Base-by-base conservation (phyloP, 2,113 vertebrate species). In the Oreochromis aureus region DNA sequence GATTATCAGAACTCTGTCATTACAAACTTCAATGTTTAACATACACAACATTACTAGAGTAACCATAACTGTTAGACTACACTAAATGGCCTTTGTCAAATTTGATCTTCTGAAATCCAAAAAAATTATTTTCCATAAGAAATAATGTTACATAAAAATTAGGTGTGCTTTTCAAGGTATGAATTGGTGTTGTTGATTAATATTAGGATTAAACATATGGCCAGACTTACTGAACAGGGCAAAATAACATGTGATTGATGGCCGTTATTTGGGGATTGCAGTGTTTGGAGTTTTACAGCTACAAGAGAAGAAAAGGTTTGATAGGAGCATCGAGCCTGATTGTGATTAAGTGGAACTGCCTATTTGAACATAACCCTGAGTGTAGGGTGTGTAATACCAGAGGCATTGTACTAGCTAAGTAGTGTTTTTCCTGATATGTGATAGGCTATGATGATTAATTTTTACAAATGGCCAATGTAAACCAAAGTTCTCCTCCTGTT, bases 111-210 rank as follows among this genome's bases (percentile, higher is more conserved):
- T 66, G 61, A 66, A 36, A 66, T 63, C 7, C 1, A 7, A 11
- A 63, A 30, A 13, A 12, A 19, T 1, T 1, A 61, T 34, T 36
- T 66, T 12, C 19, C 61, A 13, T 69, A 39, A 73, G 69, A 46
- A 73, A 73, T 73, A 24, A 16, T 46, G 0, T 4, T 18, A 48
- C 69, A 73, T 30, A 30, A 3, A 73, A 73, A 30, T 73, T 27
- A 18, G 39, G 22, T 27, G 1, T 1, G 44, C 5, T 16, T 46
- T 73, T 4, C 0, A 48, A 48, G 69, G 8, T 48, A 27, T 27
- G 8, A 46, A 16, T 46, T 73, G n/a, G 66, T 24, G 41, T 73
- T 73, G 1, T 73, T 10, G n/a, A 46, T 27, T 73, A 27, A 73
- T 73, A 48, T 27, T 27, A 18, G 13, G 22, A 46, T 27, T 46